Evolutionary conservation across 92 coral and sea anemone species (phyloP).

Genomic region (Porites evermanni): DNA sequence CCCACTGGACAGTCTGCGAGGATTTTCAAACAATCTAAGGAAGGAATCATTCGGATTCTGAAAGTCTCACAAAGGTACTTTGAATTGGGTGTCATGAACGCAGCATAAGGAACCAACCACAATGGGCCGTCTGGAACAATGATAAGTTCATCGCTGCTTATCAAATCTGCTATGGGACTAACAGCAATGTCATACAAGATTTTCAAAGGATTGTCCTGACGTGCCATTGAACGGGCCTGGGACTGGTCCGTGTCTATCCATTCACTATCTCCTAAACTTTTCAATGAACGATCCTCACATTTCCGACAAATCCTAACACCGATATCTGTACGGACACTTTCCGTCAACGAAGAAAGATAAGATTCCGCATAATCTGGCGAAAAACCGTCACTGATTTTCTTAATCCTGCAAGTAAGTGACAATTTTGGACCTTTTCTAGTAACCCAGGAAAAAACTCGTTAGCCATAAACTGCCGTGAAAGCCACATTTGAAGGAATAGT

Average conservation of each 20-base stretch:
- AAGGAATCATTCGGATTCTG: background rate
- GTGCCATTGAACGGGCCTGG: background rate
- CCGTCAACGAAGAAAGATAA: background rate
- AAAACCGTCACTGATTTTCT: background rate
- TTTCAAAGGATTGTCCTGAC: background rate
- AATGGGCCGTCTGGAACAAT: background rate
- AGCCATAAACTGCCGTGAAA: background rate
- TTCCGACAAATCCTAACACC: background rate
- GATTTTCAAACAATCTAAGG: background rate
- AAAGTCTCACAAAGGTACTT: background rate
- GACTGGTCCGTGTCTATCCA: background rate
- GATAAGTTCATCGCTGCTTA: conserved; percentile 1
- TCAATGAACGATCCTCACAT: background rate
- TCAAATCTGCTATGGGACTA: background rate
- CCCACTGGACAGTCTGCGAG: background rate
- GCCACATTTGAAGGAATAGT: background rate
- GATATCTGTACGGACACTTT: background rate
- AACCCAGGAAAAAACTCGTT: background rate
- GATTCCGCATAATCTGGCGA: background rate
- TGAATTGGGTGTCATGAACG: background rate
- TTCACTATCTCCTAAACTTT: background rate
- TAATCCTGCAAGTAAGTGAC: background rate
- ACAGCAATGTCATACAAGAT: background rate
- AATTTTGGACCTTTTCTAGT: background rate
- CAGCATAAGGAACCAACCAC: conserved; percentile 18